Evolutionary conservation across 2,797 vertebrate species (phyloP).

Genomic region (Caiman crocodilus): DNA sequence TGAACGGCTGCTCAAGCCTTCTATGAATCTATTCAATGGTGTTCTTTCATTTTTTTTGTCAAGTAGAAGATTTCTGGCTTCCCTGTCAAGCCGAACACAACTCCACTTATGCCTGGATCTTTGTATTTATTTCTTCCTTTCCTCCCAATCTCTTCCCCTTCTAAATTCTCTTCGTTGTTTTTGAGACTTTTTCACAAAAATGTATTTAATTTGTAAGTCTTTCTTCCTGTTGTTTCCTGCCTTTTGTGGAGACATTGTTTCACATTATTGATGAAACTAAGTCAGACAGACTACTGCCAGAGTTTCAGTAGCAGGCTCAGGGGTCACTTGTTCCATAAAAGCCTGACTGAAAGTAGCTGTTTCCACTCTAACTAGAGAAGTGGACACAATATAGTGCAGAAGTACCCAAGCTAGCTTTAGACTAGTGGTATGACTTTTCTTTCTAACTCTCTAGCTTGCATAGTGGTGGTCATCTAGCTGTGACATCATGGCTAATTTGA

Average conservation of each 20-base stretch:
- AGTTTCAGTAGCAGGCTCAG: not conserved
- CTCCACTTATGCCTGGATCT: not conserved
- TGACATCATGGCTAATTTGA: not conserved
- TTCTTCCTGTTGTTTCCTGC: not conserved
- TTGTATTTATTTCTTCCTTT: not conserved
- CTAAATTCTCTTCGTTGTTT: not conserved
- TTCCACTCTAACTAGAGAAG: not conserved
- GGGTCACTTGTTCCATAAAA: constrained; percentile 1
- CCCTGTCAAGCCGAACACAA: not conserved
- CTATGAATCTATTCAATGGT: not conserved
- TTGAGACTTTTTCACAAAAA: not conserved
- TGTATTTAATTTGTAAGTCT: not conserved
- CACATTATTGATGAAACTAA: not conserved
- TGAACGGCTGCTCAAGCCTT: not conserved
- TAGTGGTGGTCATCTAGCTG: too few relatives aligned
- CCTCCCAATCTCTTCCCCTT: not conserved
- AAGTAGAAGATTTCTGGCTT: not conserved
- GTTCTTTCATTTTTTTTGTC: not conserved
- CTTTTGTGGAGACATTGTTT: not conserved
- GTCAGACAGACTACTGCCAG: constrained; percentile 4
- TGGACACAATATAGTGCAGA: not conserved
- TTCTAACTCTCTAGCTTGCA: not conserved
- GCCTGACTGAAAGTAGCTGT: not conserved
- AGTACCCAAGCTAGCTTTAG: not conserved
- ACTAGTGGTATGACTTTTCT: not conserved